These are phyloP conservation scores for Chascanopsetta lugubris DNA, from an alignment of 2,113 vertebrate species.

Conservation along the genomic window DNA sequence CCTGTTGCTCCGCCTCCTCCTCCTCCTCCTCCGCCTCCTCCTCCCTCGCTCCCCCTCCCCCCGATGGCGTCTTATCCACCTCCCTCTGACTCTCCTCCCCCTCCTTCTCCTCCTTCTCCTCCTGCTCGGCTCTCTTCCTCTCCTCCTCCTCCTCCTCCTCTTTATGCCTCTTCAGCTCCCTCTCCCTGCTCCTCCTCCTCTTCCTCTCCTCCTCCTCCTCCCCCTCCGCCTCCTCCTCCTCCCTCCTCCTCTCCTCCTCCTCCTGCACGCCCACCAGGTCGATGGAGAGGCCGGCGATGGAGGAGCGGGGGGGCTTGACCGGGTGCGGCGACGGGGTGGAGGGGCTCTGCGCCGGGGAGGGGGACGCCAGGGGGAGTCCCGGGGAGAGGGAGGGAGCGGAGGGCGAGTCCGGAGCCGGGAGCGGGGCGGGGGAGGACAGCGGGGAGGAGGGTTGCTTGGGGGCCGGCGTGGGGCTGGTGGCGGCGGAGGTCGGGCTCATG, in stretches of 20 bases:
- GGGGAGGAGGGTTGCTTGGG: conserved; percentile 79
- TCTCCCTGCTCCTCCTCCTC: conserved; percentile 34
- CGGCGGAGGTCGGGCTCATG: conserved; percentile 48
- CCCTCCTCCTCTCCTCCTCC: conserved; percentile 62
- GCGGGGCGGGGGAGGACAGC: conserved; percentile 66
- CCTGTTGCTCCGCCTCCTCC: conserved; percentile 30
- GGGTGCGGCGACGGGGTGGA: conserved; percentile 81
- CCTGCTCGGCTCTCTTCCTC: conserved; percentile 26
- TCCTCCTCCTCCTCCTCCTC: conserved; percentile 42
- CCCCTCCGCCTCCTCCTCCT: conserved; percentile 49
- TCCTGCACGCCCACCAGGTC: conserved; percentile 75
- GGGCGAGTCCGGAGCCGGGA: conserved; percentile 79
- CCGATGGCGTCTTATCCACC: too few relatives aligned
- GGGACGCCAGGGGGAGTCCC: conserved; percentile 81
- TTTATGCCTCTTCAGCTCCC: conserved; percentile 21
- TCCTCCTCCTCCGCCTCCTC: conserved; percentile 63
- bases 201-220: conserved; percentile 44
- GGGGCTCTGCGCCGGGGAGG: conserved; percentile 78
- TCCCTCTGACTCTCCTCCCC: conserved; percentile 43
- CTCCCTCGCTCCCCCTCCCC: conserved; percentile 35
- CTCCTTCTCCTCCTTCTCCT: conserved; percentile 3
- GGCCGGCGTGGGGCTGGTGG: conserved; percentile 55
- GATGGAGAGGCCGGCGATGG: conserved; percentile 85
- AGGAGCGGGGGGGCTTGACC: conserved; percentile 90
- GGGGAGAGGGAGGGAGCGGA: conserved; percentile 77